These are phyloP conservation scores for Polypedilum vanderplanki DNA, from an alignment of 1,140 invertebrate species.

Conservation along the genomic window DNA sequence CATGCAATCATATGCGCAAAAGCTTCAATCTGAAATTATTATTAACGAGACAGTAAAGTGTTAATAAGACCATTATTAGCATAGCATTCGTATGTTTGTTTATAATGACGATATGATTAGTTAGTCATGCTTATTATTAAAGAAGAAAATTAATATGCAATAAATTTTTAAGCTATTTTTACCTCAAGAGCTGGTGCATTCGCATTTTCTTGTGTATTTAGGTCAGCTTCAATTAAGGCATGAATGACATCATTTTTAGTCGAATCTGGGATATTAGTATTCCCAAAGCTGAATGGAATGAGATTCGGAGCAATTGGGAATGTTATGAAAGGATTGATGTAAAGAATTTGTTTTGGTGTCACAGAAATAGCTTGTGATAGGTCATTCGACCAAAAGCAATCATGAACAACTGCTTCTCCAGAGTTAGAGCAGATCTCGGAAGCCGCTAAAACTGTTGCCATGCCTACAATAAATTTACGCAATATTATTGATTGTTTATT, in stretches of 20 bases:
- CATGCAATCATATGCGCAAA: conserved; percentile 58
- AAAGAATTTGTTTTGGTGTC: conserved; percentile 43
- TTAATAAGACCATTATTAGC: neutral
- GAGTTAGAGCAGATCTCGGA: conserved; percentile 49
- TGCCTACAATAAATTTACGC: conserved; percentile 32
- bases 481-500: conserved; percentile 27
- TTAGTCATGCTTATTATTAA: neutral
- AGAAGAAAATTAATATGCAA: neutral
- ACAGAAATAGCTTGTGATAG: conserved; percentile 48
- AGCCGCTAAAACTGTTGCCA: conserved; percentile 42
- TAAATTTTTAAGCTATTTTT: neutral
- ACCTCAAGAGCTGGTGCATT: neutral
- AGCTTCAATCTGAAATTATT: conserved; percentile 52
- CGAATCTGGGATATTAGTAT: conserved; percentile 25
- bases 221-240: conserved; percentile 36
- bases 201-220: conserved; percentile 31
- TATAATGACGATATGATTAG: neutral
- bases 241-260: conserved; percentile 34
- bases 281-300: conserved; percentile 37
- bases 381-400: conserved; percentile 49
- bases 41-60: neutral
- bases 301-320: conserved; percentile 37
- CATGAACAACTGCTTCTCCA: conserved; percentile 46
- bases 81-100: too few species aligned
- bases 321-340: conserved; percentile 43